A percentile compares a stretch with the other conserved stretches of the same genome.
These are phyloP conservation scores for Drosophila emarginata DNA, from an alignment of 2,888 invertebrate species.

Conservation along the genomic window DNA sequence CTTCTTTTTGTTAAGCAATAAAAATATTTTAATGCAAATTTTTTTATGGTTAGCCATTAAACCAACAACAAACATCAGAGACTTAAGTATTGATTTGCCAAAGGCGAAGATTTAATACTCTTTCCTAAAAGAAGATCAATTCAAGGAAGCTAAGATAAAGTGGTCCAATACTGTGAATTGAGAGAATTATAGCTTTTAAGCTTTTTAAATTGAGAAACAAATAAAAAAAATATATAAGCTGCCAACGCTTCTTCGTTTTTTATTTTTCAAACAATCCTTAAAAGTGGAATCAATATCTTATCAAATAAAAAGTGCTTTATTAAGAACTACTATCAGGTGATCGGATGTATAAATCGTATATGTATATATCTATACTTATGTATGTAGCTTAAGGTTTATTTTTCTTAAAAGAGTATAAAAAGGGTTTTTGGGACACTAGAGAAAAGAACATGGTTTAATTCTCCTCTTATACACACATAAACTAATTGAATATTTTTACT, in stretches of 20 bases:
- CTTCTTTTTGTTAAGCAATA: slow-evolving; percentile 53
- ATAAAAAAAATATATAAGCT: no score
- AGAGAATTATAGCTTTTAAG: no score
- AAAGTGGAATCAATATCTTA: no score
- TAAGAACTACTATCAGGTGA: no score
- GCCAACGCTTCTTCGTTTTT: no score
- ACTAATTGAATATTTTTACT: slow-evolving; percentile 73
- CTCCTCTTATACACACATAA: slow-evolving; percentile 44
- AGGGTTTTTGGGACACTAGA: slow-evolving; percentile 36
- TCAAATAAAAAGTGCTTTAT: no score
- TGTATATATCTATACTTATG: no score
- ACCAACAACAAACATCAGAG: slow-evolving; percentile 8
- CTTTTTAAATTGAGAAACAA: no score
- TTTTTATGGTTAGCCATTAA: slow-evolving; percentile 49
- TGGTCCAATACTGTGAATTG: no score
- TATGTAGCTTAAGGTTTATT: neutral
- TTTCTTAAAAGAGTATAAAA: slow-evolving; percentile 50
- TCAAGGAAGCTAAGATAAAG: no score
- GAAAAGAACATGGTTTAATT: slow-evolving; percentile 49
- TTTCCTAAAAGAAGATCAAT: neutral
- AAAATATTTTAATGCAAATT: slow-evolving; percentile 72
- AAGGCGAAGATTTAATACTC: neutral
- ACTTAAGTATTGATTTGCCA: neutral
- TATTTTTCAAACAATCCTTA: no score
- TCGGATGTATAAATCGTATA: no score